Conservation (phyloP, 2,888 invertebrate genomes). For the Parnassius mnemosyne region DNA sequence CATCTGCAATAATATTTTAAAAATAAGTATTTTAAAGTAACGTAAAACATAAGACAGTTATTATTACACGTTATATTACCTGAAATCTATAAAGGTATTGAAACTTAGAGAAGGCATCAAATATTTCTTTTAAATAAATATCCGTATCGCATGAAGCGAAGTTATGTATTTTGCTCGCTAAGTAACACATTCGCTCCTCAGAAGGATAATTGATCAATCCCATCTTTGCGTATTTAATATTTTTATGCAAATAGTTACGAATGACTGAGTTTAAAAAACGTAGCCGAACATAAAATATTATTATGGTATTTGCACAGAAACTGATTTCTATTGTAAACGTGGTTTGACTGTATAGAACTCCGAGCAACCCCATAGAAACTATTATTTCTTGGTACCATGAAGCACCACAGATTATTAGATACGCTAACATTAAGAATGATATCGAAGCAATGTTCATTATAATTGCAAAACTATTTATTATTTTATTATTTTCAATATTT, state of each 20-base stretch:
- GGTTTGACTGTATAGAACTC: constrained; percentile 35
- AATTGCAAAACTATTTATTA: constrained; percentile 37
- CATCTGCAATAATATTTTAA: constrained; percentile 12
- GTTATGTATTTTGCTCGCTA: constrained; percentile 44
- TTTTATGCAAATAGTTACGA: constrained; percentile 42
- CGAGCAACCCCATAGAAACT: constrained; percentile 21
- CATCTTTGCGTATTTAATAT: constrained; percentile 4
- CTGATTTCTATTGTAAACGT: constrained; percentile 46
- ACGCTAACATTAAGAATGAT: constrained; percentile 27
- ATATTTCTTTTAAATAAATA: constrained; percentile 38
- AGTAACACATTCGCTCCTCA: constrained; percentile 34
- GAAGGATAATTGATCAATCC: constrained; percentile 30
- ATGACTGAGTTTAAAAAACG: constrained; percentile 53
- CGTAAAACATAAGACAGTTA: background rate
- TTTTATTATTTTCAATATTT: constrained; percentile 44
- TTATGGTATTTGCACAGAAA: constrained; percentile 44
- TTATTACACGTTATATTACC: constrained; percentile 27
- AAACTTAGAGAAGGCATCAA: constrained; percentile 35
- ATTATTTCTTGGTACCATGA: constrained; percentile 18
- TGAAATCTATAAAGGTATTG: constrained; percentile 37
- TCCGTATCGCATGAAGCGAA: constrained; percentile 38
- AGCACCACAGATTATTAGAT: constrained; percentile 13
- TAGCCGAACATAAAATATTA: constrained; percentile 47
- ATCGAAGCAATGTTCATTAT: constrained; percentile 31
- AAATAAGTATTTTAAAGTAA: background rate